Base-by-base conservation (phyloP, 2,113 vertebrate species). In the Microcebus ravelobensis region DNA sequence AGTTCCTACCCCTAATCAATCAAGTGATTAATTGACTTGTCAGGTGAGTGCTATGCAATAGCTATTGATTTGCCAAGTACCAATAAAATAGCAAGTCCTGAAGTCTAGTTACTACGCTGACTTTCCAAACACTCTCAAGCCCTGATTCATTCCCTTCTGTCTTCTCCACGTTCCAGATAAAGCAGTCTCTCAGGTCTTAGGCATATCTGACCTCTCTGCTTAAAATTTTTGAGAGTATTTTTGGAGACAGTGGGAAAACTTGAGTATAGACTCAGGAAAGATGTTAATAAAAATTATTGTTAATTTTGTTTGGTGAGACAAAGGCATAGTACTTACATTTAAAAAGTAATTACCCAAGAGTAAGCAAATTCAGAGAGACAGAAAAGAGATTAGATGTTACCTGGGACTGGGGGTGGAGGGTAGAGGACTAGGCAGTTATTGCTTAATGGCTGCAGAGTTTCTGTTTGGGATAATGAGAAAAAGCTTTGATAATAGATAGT, bases 261-360 rank as follows among this genome's bases (percentile, higher is more conserved):
- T 93, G 71, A 96, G 81, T 86, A 94, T n/a, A 70, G 80, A 80
- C n/a, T 76, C 70, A 87, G 73, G 86, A 89, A 94, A 90, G 23
- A 73, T 95, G 25, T 91, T 90, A 83, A 91, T 91, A 52, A 61
- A 95, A 65, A 50, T 36, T 81, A 34, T 36, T 81, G 36, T 73
- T 65, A 48, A 90, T 67, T 87, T 81, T 81, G 29, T 52, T 87
- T 23, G 85, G 25, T 14, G 39, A 76, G 68, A 94, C 57, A 65
- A 29, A 67, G 29, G 39, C 65, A 31, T 81, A 6, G 14, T 50
- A 25, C 57, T 81, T 94, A 76, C n/a, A 55, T 59, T 29, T 87
- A 23, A 91, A 90, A 85, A 57, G 48, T 61, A 8, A 36, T 85
- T 86, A 74, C 27, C 15, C 59, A 45, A 83, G 14, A 65, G 39